Evolutionary conservation across 2,797 vertebrate genomes (phyloP).

Genomic region (Muscicapa striata): DNA sequence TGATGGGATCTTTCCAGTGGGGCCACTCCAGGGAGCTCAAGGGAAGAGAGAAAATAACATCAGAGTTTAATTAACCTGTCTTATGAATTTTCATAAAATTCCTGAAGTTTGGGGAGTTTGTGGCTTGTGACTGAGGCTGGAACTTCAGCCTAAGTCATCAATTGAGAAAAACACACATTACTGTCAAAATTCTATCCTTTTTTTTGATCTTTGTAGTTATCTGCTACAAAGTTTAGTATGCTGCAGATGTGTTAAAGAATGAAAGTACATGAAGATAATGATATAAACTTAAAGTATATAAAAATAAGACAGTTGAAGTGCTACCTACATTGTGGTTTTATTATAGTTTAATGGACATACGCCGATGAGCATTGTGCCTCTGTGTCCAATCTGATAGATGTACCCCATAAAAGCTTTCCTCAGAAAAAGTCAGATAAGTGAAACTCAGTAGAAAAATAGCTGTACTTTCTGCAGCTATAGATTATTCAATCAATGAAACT

Average conservation of each 20-base stretch:
- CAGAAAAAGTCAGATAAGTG: conserved; percentile 61
- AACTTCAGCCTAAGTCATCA: background rate
- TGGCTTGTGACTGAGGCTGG: background rate
- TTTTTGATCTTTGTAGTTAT: background rate
- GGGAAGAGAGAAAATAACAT: background rate
- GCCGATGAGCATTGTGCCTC: conserved; percentile 3
- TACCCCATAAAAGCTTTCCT: conserved; percentile 52
- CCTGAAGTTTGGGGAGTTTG: background rate
- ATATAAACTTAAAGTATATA: conserved; percentile 1
- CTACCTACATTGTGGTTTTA: conserved; percentile 17
- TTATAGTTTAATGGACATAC: conserved; percentile 20
- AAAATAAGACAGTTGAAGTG: conserved; percentile 20
- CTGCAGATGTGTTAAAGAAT: background rate
- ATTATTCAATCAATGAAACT: conserved; percentile 64
- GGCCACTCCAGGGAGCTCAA: background rate
- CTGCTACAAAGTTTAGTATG: background rate
- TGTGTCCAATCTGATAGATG: conserved; percentile 60
- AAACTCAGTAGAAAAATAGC: conserved; percentile 59
- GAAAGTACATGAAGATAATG: background rate
- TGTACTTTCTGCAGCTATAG: conserved; percentile 58
- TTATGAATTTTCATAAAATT: background rate
- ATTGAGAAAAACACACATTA: background rate
- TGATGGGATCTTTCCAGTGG: background rate
- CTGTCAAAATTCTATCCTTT: background rate
- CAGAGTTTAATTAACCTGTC: background rate